A percentile compares a stretch with the other conserved stretches of the same genome.
These are phyloP conservation scores for Triplophysa dalaica DNA, from an alignment of 2,113 vertebrate species.

Conservation along the genomic window DNA sequence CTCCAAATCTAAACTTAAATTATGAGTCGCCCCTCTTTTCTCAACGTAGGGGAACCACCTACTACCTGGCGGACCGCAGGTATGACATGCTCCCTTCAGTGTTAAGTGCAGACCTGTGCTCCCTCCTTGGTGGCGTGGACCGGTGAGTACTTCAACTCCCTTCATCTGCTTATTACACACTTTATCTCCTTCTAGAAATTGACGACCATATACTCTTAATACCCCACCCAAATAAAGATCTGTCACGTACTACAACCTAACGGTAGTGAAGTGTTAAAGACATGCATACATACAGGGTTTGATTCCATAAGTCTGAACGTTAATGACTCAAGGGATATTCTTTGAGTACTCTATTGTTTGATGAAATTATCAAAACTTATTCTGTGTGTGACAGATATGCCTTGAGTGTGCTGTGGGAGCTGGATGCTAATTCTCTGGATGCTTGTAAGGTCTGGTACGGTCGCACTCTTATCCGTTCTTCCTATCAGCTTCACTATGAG, in stretches of 20 bases:
- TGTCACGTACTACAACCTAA: too few relatives aligned
- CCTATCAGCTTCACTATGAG: slow-evolving; percentile 91
- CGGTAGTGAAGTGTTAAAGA: too few relatives aligned
- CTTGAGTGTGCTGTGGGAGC: slow-evolving; percentile 89
- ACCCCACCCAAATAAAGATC: too few relatives aligned
- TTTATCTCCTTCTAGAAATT: too few relatives aligned
- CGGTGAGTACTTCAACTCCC: slow-evolving; percentile 72
- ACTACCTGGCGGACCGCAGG: slow-evolving; percentile 89
- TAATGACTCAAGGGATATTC: background rate
- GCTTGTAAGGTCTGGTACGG: slow-evolving; percentile 77
- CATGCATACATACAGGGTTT: too few relatives aligned
- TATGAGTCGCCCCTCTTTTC: background rate
- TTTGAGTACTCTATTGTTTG: too few relatives aligned
- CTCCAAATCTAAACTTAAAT: background rate
- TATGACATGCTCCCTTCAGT: slow-evolving; percentile 91
- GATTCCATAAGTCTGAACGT: too few relatives aligned
- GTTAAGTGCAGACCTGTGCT: slow-evolving; percentile 89
- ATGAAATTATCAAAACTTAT: too few relatives aligned
- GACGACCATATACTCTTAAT: too few relatives aligned
- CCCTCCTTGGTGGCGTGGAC: slow-evolving; percentile 87
- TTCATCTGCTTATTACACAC: too few relatives aligned
- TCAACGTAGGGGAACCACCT: slow-evolving; percentile 86
- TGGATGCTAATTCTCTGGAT: slow-evolving; percentile 76
- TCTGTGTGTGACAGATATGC: slow-evolving; percentile 79
- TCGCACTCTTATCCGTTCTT: slow-evolving; percentile 84